Conservation (phyloP, 2,797 vertebrate species). For the Gymnodraco acuticeps region DNA sequence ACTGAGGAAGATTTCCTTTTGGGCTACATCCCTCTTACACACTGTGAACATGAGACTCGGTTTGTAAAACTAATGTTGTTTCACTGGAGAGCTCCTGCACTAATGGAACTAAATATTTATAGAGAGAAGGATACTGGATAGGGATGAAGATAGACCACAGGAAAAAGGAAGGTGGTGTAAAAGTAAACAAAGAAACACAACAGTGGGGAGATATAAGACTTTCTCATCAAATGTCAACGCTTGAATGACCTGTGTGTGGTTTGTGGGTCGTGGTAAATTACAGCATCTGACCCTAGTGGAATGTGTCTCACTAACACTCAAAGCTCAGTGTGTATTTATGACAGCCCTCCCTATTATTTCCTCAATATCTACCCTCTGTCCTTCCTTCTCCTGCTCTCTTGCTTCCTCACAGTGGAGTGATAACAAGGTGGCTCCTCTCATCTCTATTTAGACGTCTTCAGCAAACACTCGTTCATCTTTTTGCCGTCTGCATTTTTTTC, state of each 20-base stretch:
- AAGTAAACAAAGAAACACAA: conserved; percentile 37
- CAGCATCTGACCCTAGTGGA: conserved; percentile 57
- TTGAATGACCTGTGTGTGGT: conserved; percentile 53
- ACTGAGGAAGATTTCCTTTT: conserved; percentile 45
- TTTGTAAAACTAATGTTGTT: conserved; percentile 60
- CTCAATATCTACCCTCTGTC: conserved; percentile 10
- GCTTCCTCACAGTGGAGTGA: conserved; percentile 31
- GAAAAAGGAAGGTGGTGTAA: conserved; percentile 22
- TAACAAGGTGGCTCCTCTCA: conserved; percentile 61
- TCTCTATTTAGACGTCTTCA: conserved; percentile 55
- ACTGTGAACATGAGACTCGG: conserved; percentile 46
- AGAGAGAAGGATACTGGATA: conserved; percentile 1
- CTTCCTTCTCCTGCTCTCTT: conserved; percentile 14
- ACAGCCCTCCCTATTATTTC: conserved; percentile 39
- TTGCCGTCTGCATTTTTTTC: conserved; percentile 35
- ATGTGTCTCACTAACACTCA: conserved; percentile 57
- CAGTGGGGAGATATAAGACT: conserved; percentile 24
- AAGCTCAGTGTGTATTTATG: conserved; percentile 26
- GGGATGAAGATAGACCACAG: neutral
- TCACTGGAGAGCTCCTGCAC: conserved; percentile 41
- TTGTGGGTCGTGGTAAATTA: conserved; percentile 56
- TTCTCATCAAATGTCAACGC: conserved; percentile 61
- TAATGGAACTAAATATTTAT: conserved; percentile 18
- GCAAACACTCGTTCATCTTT: conserved; percentile 71
- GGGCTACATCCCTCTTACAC: conserved; percentile 53